phyloP scores from a whole-genome alignment of 2,113 vertebrate species.

The Rhinoptilus africanus region DNA sequence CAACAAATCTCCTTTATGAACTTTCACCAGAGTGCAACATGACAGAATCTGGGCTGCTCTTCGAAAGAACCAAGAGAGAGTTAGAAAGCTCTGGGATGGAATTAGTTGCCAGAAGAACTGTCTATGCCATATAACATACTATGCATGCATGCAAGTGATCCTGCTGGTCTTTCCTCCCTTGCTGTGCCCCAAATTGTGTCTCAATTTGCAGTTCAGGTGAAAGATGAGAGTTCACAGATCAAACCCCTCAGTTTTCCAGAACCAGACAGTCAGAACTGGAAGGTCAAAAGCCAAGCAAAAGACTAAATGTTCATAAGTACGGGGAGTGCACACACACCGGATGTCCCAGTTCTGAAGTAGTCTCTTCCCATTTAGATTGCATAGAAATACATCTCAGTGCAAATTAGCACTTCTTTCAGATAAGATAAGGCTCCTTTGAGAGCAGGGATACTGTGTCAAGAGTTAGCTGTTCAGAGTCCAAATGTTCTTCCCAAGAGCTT shows the following conservation, averaged over 20 bases:
- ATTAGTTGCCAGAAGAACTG: not conserved
- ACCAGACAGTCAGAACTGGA: not conserved
- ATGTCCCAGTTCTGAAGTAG: not conserved
- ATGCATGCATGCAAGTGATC: not conserved
- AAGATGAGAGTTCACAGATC: not conserved
- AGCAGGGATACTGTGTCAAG: not conserved
- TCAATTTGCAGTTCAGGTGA: not conserved
- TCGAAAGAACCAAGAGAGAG: not conserved
- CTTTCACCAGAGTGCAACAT: not conserved
- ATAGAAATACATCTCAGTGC: not conserved
- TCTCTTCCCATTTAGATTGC: conserved; percentile 32
- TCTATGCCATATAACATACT: not conserved
- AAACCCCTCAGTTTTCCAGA: not conserved
- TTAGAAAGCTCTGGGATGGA: not conserved
- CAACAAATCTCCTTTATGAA: not conserved
- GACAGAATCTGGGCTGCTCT: not conserved
- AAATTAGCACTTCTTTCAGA: conserved; percentile 30
- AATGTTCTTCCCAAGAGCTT: not conserved
- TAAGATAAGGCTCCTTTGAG: conserved; percentile 18
- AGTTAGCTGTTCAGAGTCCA: not conserved
- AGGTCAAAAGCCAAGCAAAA: not conserved
- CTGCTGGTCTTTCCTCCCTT: not conserved
- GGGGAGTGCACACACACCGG: not conserved
- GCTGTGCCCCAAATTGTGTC: not conserved
- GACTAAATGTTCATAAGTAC: not conserved